These are phyloP conservation scores for Excalfactoria chinensis DNA, from an alignment of 2,113 vertebrate genomes.

Conservation along the genomic window DNA sequence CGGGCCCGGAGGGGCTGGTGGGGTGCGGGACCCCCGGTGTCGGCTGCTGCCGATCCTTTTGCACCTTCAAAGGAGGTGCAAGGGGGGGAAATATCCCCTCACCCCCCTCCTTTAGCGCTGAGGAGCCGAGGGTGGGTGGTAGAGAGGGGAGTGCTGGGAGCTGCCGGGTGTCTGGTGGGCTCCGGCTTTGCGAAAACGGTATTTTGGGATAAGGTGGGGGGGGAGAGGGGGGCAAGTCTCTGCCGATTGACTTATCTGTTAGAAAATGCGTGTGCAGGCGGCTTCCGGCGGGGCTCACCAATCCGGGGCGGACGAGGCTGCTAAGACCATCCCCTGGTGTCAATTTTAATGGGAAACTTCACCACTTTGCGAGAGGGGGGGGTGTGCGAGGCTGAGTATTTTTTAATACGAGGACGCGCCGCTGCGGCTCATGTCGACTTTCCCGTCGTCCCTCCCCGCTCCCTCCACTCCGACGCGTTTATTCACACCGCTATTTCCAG, in stretches of 20 bases:
- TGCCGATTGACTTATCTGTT: constrained; percentile 15
- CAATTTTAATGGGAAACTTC: constrained; percentile 35
- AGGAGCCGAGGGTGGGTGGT: neutral
- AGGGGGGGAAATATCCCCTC: neutral
- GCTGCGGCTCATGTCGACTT: neutral
- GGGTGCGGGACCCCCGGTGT: neutral
- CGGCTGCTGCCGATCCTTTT: neutral
- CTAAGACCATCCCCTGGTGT: neutral
- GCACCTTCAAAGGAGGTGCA: neutral
- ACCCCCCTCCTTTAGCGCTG: neutral
- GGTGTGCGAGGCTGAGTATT: neutral
- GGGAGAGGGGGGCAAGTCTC: neutral
- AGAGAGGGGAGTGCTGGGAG: neutral
- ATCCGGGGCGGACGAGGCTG: neutral
- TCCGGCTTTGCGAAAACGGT: neutral
- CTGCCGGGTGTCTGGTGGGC: neutral
- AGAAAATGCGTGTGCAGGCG: neutral
- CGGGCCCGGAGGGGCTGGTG: neutral
- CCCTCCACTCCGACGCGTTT: neutral
- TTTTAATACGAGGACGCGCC: neutral
- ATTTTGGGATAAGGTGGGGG: neutral
- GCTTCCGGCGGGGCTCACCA: neutral
- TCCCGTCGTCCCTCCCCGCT: neutral
- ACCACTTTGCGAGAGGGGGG: neutral
- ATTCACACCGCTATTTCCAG: neutral